Conservation (phyloP, 1,140 invertebrate species). For the Macrocentrus cingulum region DNA sequence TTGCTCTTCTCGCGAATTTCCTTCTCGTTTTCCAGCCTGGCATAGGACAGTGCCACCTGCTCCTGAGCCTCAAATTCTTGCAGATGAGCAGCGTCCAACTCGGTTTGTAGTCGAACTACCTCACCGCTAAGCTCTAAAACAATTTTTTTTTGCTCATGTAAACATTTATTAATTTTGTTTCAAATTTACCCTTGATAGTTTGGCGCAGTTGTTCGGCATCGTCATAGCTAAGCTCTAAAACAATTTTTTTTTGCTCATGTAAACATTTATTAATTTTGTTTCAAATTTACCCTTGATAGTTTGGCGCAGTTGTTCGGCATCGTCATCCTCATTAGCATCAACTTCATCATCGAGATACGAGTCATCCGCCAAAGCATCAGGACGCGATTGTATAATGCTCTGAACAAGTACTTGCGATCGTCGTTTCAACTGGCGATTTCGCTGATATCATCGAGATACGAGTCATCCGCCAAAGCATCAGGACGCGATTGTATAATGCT, state of each 20-base stretch:
- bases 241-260: too few species aligned
- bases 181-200: conserved; percentile 59
- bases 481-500: conserved; percentile 55
- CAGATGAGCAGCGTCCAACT: conserved; percentile 65
- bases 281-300: too few species aligned
- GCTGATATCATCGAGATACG: conserved; percentile 50
- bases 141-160: background rate
- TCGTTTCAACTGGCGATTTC: too few species aligned
- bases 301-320: too few species aligned
- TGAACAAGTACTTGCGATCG: too few species aligned
- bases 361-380: too few species aligned
- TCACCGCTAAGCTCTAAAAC: conserved; percentile 64
- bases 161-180: conserved; percentile 5
- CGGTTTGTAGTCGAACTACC: conserved; percentile 68
- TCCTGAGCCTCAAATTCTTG: conserved; percentile 74
- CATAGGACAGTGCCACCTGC: conserved; percentile 53
- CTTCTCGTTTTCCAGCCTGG: conserved; percentile 58
- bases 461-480: conserved; percentile 42
- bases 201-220: conserved; percentile 70
- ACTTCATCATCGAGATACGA: too few species aligned
- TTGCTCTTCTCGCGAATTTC: too few species aligned
- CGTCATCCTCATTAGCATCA: conserved; percentile 62
- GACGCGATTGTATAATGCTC: too few species aligned
- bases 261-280: too few species aligned
- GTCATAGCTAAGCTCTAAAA: too few species aligned